phyloP scores from a whole-genome alignment of 2,888 invertebrate genomes.

The Cosmorhoe ocellata region DNA sequence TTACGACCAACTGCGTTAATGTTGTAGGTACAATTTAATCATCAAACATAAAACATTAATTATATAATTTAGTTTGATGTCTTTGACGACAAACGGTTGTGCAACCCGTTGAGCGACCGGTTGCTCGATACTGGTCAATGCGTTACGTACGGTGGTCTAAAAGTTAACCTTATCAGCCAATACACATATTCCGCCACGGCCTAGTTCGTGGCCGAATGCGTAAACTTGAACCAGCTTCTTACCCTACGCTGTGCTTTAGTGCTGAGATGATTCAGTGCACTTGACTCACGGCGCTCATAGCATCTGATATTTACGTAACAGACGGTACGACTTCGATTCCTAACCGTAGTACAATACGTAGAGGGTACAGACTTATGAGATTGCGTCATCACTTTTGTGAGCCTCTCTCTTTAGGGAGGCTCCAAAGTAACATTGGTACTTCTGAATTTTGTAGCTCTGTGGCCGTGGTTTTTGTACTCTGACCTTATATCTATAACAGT shows the following conservation, averaged over 20 bases:
- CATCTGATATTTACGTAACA: constrained; percentile 31
- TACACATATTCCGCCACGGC: too few relatives aligned
- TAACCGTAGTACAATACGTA: constrained; percentile 14
- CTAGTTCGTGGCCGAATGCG: too few relatives aligned
- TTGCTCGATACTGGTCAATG: too few relatives aligned
- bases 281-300: constrained; percentile 32
- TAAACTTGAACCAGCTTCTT: not conserved
- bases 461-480: not conserved
- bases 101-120: too few relatives aligned
- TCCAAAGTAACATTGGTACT: not conserved
- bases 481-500: too few relatives aligned
- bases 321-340: constrained; percentile 20
- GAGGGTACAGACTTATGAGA: constrained; percentile 4
- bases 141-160: too few relatives aligned
- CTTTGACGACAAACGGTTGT: too few relatives aligned
- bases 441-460: not conserved
- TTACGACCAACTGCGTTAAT: too few relatives aligned
- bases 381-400: constrained; percentile 12
- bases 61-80: too few relatives aligned
- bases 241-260: constrained; percentile 18
- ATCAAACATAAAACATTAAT: too few relatives aligned
- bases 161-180: too few relatives aligned
- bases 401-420: constrained; percentile 3
- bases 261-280: constrained; percentile 41
- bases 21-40: too few relatives aligned